Evolutionary conservation across 2,797 vertebrate genomes (phyloP), one percentile per base, ranked within the genome.

Genomic region (Enteromius mattozi): DNA sequence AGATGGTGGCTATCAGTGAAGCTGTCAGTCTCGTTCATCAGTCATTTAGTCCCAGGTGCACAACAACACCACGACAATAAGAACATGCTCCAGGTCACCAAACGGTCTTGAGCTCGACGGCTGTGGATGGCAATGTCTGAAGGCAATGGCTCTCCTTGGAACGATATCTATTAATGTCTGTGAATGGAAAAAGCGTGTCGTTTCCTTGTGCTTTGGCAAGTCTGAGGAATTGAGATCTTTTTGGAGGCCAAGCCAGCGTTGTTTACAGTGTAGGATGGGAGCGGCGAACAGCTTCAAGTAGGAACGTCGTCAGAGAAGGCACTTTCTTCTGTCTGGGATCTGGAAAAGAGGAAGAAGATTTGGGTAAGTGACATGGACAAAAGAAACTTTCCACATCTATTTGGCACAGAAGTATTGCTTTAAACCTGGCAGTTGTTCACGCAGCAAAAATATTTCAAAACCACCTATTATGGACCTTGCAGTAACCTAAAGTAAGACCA

Each of bases 241-340:
- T 78, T 3, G 5, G 47, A n/a, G 61, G 61, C 24, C 37, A 68
- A 51, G 47, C 16, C 33, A 49, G 51, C 4, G 40, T n/a, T 45
- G 70, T 65, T 42, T 63, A 72, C 68, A 63, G 30, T 12, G 75
- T 49, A 33, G 51, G 37, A 70, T 45, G 21, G 19, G 75, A 61
- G 54, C 7, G 54, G 45, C 13, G 63, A 83, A 76, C 77, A 90
- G 90, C 92, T 89, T 17, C 86, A 93, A 86, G 85, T 87, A 89
- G 84, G 91, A 93, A 91, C 89, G 91, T 93, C 93, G 91, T 91
- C 89, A 87, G 92, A 92, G 45, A 93, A 94, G 95, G 94, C 93
- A 94, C 95, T 94, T 94, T 89, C 89, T 86, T 89, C 89, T 86
- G 81, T 83, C 49, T n/a, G 19, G 70, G 88, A 94, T 89, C 94